Evolutionary conservation across 23 tunicate species (phyloP).

Genomic region (Halocynthia roretzi): DNA sequence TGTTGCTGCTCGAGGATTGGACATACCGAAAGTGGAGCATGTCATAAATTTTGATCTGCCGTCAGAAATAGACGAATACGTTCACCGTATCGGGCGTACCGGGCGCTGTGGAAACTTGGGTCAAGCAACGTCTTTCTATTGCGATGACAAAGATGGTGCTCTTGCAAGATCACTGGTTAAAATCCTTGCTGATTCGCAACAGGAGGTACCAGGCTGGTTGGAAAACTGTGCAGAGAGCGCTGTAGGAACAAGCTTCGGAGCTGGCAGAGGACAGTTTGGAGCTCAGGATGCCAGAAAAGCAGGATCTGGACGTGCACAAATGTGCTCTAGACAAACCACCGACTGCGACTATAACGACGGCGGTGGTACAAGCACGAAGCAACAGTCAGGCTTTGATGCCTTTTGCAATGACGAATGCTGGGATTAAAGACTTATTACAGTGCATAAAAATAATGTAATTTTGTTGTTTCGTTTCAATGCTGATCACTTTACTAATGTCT

Average conservation of each 20-base stretch:
- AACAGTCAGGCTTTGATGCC: too few relatives aligned
- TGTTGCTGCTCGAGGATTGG: constrained; percentile 94
- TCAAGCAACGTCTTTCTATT: constrained; percentile 86
- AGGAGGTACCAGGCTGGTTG: constrained; percentile 68
- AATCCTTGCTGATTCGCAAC: constrained; percentile 48
- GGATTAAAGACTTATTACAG: too few relatives aligned
- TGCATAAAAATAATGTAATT: too few relatives aligned
- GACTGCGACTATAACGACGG: constrained; percentile 82
- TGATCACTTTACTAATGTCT: too few relatives aligned
- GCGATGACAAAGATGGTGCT: constrained; percentile 37
- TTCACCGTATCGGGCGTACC: constrained; percentile 92
- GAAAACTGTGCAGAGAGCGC: constrained; percentile 58
- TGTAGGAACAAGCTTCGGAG: constrained; percentile 46
- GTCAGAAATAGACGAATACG: constrained; percentile 87
- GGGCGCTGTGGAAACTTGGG: constrained; percentile 96
- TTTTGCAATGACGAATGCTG: too few relatives aligned
- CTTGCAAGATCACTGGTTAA: constrained; percentile 65
- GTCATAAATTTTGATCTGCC: constrained; percentile 96
- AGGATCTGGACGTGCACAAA: background rate
- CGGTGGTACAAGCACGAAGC: constrained; percentile 24
- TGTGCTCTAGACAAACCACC: constrained; percentile 30
- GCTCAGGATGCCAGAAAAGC: constrained; percentile 41
- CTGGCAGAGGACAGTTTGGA: constrained; percentile 49
- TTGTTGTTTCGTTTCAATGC: too few relatives aligned
- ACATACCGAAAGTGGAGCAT: constrained; percentile 91